Conservation (phyloP, 2,113 vertebrate species). For the Origma solitaria region DNA sequence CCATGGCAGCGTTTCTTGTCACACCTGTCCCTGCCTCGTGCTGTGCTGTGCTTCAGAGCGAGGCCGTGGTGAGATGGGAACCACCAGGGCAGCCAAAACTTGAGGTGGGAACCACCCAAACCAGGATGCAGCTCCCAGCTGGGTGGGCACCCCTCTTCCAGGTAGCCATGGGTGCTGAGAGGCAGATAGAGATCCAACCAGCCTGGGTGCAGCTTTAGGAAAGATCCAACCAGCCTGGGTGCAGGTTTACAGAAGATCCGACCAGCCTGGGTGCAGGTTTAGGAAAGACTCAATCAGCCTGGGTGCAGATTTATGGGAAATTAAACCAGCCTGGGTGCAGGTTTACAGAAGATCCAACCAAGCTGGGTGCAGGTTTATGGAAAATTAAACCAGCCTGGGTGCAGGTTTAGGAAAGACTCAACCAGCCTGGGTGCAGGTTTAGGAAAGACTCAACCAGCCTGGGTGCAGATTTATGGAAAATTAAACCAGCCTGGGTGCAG, state of each 20-base stretch:
- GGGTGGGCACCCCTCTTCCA: not conserved
- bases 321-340: too few relatives aligned
- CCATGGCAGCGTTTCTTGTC: fast-evolving
- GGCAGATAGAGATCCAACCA: not conserved
- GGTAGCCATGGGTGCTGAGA: not conserved
- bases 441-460: not conserved
- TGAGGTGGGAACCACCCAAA: not conserved
- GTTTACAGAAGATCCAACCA: too few relatives aligned
- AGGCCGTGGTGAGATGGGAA: fast-evolving
- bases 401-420: not conserved
- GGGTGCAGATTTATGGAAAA: too few relatives aligned
- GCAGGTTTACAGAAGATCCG: not conserved
- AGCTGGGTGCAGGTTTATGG: too few relatives aligned
- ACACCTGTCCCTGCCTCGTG: fast-evolving
- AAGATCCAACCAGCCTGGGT: not conserved
- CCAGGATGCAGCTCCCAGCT: fast-evolving
- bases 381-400: too few relatives aligned
- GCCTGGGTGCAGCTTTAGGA: too few relatives aligned
- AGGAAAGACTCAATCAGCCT: too few relatives aligned
- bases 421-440: not conserved
- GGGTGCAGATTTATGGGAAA: too few relatives aligned
- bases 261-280: too few relatives aligned
- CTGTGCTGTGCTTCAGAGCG: fast-evolving
- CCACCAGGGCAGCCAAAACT: fast-evolving
- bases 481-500: too few relatives aligned